Conservation (phyloP, 2,797 vertebrate species). For the Tokudaia tokunoshimensis region DNA sequence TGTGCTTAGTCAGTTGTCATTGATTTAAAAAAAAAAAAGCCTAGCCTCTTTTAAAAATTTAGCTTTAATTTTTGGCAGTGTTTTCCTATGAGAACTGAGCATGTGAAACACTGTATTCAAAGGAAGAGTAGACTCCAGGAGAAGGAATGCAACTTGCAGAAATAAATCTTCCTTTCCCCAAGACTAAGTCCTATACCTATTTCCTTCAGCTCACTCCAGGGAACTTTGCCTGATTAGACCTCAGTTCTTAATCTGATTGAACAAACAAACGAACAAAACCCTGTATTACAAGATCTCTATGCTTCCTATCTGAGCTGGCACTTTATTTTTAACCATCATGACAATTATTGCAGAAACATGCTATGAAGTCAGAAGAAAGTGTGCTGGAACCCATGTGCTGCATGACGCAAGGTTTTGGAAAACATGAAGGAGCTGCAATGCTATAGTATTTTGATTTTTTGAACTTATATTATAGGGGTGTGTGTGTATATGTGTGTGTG, state of each 20-base stretch:
- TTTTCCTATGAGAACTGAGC: neutral
- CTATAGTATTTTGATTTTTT: neutral
- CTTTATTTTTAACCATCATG: conserved; percentile 1
- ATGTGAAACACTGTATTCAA: neutral
- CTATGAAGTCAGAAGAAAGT: neutral
- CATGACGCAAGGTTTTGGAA: neutral
- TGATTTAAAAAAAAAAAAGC: neutral
- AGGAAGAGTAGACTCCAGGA: neutral
- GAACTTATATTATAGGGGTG: neutral
- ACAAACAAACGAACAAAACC: neutral
- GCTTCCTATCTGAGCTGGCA: neutral
- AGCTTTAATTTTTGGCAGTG: conserved; percentile 11
- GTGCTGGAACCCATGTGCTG: neutral
- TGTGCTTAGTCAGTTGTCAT: neutral
- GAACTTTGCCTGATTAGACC: neutral
- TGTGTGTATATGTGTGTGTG: neutral
- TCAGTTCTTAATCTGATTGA: conserved; percentile 7
- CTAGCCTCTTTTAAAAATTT: neutral
- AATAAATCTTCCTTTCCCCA: neutral
- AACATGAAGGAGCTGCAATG: neutral
- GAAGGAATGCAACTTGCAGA: neutral
- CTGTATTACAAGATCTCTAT: neutral
- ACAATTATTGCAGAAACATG: neutral
- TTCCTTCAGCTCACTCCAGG: neutral
- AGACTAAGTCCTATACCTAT: neutral